Evolutionary conservation across 2,888 invertebrate species (phyloP).

Genomic region (Noctuana brunneofusca): DNA sequence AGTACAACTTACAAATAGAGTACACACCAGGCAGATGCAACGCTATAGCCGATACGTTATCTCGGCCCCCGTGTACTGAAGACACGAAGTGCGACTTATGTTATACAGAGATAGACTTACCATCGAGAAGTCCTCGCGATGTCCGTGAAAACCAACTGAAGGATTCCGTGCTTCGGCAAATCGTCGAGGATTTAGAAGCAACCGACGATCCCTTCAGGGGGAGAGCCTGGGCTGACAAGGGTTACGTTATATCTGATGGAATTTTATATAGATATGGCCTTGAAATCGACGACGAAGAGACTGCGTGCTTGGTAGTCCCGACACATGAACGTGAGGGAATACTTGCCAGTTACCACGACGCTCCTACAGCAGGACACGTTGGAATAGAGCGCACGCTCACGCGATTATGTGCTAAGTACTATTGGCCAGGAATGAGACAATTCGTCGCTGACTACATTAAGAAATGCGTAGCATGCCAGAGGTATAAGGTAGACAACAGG

Average conservation of each 20-base stretch:
- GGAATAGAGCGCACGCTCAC: not conserved
- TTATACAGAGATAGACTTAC: not conserved
- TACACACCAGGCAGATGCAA: conserved; percentile 1
- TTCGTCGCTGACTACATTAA: not conserved
- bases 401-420: not conserved
- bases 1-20: conserved; percentile 1
- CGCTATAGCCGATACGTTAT: conserved; percentile 1
- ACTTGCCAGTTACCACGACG: not conserved
- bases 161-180: not conserved
- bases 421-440: not conserved
- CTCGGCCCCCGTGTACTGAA: not conserved
- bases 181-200: not conserved
- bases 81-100: not conserved
- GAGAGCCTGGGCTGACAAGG: not conserved
- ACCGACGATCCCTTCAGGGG: not conserved
- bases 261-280: not conserved
- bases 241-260: not conserved
- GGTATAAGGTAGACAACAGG: not conserved
- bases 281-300: not conserved
- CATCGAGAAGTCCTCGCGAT: not conserved
- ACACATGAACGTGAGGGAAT: not conserved
- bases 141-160: not conserved
- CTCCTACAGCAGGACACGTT: not conserved
- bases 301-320: not conserved
- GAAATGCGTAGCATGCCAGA: not conserved